Evolutionary conservation across 2,797 vertebrate genomes (phyloP), one percentile per base, ranked within the genome.

Genomic region (Stomatorhinus walkeri): DNA sequence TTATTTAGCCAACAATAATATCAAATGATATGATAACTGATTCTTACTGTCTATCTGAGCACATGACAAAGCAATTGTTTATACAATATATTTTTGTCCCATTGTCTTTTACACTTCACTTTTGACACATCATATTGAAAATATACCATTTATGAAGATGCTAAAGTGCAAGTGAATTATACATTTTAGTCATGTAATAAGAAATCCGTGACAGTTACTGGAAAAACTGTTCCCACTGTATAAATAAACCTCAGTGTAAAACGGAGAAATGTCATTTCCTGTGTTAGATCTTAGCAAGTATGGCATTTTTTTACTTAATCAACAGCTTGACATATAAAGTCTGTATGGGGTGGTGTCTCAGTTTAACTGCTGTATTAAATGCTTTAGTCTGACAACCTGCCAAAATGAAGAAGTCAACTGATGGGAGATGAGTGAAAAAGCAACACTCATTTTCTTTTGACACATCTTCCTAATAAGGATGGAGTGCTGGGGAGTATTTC

Each of bases 1-100:
- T 85, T 89, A 59, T 59, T 46, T 52, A 84, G 64, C 86, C 64
- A 49, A 87, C 64, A 88, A 56, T 52, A 59, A 76, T n/a, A 4
- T 12, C 49, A 90, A 88, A 89, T 90, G 89, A 89, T 83, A 68
- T 88, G 72, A 87, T 88, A 85, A 88, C 72, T 59, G 72, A 90
- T 91, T 87, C 72, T 10, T n/a, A 22, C 22, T 87, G n/a, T 43
- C 36, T 89, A 68, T 88, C 40, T 36, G 54, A 24, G 4, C n/a
- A 24, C 1, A 64, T 86, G 19, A 68, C 88, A 14, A 40, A 64
- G 56, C 43, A 36, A 84, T 68, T 87, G 32, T 86, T 36, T 72
- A 19, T 24, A 84, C 19, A 40, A 36, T 19, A 32, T 40, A 8
- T 40, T 36, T 40, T 59, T 40, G 32, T 54, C 8, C 7, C 85